Conservation (phyloP, 2,888 invertebrate species). For the Clusia tigrina region DNA sequence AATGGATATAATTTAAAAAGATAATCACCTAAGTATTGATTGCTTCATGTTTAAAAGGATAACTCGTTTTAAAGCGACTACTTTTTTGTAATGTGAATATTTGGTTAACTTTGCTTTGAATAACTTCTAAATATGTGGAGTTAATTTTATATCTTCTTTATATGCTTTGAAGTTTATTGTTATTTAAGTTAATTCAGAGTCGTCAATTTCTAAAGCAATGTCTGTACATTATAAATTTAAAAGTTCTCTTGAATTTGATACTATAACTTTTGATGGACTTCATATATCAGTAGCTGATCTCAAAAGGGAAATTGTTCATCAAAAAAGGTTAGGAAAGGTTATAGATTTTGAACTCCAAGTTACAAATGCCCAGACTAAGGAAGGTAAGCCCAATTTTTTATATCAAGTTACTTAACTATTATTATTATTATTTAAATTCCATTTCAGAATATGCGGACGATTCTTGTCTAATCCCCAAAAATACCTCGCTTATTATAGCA, state of each 20-base stretch:
- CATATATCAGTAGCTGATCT: slow-evolving; percentile 95
- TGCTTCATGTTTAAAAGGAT: too few species aligned
- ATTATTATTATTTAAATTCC: slow-evolving; percentile 4
- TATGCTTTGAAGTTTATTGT: too few species aligned
- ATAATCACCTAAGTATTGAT: too few species aligned
- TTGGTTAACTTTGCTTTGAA: too few species aligned
- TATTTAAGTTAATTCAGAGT: too few species aligned
- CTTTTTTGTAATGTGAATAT: too few species aligned
- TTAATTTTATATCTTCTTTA: too few species aligned
- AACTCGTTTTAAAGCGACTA: too few species aligned
- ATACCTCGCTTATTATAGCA: slow-evolving; percentile 94
- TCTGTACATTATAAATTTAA: slow-evolving; percentile 99
- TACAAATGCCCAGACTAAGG: slow-evolving; percentile 95
- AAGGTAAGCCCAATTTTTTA: slow-evolving; percentile 72
- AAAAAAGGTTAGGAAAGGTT: slow-evolving; percentile 92
- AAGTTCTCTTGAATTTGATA: slow-evolving; percentile 94
- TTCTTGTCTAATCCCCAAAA: slow-evolving; percentile 91
- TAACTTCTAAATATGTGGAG: too few species aligned
- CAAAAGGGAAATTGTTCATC: slow-evolving; percentile 92
- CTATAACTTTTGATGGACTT: slow-evolving; percentile 95
- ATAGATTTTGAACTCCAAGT: slow-evolving; percentile 96
- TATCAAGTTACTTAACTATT: neutral
- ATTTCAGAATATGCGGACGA: slow-evolving; percentile 88
- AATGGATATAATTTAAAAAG: too few species aligned
- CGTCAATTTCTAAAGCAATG: too few species aligned